Evolutionary conservation across 1,140 invertebrate species (phyloP), one percentile per base, ranked within the genome.

Genomic region (Limonius californicus): DNA sequence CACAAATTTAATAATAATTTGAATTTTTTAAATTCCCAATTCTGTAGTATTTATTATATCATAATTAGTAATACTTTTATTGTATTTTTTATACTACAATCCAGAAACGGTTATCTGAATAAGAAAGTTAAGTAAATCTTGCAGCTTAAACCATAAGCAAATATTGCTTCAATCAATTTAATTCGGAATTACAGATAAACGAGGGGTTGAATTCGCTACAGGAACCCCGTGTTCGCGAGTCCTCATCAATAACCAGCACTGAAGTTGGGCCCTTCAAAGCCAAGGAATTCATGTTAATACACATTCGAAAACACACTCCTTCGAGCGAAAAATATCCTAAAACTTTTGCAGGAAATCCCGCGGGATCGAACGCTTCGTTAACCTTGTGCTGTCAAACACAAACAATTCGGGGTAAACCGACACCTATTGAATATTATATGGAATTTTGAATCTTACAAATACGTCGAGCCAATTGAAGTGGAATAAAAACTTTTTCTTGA

Each of bases 401-500:
- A 50, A 50, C 45, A 50, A 50, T 50, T 50, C 45, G 3, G 45
- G 45, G 45, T 50, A 50, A 50, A 50, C 45, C 45, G 45, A 50
- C 45, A 50, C 45, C 45, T 50, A 7, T 50, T 50, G 45, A 50
- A 50, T 50, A 50, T 50, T 50, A 50, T 50, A 50, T 50, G 45
- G 45, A 50, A 50, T 50, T 50, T 50, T 50, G 45, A 50, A 50
- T 50, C 45, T 50, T 50, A 50, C 45, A 50, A 50, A 50, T 50
- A 50, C 45, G 45, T 50, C 6, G 7, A 50, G 14, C 19, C 45
- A 50, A 50, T 50, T 50, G 45, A 50, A 50, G 45, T 50, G 45
- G 45, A 50, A 50, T 50, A 50, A 50, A 50, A 50, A 50, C 15
- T 50, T 50, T 50, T 50, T 50, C 16, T 50, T 19, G 3, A 18